Evolutionary conservation across 2,113 vertebrate genomes (phyloP), one percentile per base, ranked within the genome.

Genomic region (Elgaria multicarinata): DNA sequence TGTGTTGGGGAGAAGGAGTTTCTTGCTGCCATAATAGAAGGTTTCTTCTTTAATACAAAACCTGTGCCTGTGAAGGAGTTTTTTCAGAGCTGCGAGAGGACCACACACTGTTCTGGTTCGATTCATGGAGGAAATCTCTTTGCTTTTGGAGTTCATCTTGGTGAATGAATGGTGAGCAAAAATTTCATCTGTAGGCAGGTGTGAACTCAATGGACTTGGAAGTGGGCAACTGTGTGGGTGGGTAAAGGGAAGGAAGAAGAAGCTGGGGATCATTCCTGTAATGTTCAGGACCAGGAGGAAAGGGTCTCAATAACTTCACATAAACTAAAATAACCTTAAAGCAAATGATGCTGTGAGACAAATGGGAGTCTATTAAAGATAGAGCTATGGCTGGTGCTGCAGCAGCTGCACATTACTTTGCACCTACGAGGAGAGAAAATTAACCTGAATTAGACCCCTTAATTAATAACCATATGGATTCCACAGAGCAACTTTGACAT

Each of bases 171-270:
- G 80, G 85, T 67, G 91, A 94, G 79, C 18, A 87, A 86, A 87
- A 91, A 87, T 86, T 91, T 91, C 50, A 14, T 18, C 36, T 86
- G 46, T 81, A 92, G 69, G 72, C 80, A 94, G 69, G 83, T 82
- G 62, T 93, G 84, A 92, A 87, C 80, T 74, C 42, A 71, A 50
- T 90, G 77, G 62, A 93, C 90, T 66, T 72, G 82, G 67, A 88
- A 89, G 84, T 86, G 86, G 66, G 72, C 66, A 78, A 71, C 53
- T 26, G 7, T 72, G 58, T 83, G 64, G 80, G 81, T 33, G 50
- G 74, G 64, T 44, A 18, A 83, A 83, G 71, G 86, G 46, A 84
- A 84, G 64, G 81, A 87, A 83, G 44, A 64, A 66, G 58, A 79
- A 13, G 36, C 36, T 55, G 66, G 80, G 83, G 53, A 75, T 42